Percentiles rank a stretch among this genome's conserved stretches.
Evolutionary conservation across 2,113 vertebrate species (phyloP).

Genomic region (Eudorcas thomsonii): DNA sequence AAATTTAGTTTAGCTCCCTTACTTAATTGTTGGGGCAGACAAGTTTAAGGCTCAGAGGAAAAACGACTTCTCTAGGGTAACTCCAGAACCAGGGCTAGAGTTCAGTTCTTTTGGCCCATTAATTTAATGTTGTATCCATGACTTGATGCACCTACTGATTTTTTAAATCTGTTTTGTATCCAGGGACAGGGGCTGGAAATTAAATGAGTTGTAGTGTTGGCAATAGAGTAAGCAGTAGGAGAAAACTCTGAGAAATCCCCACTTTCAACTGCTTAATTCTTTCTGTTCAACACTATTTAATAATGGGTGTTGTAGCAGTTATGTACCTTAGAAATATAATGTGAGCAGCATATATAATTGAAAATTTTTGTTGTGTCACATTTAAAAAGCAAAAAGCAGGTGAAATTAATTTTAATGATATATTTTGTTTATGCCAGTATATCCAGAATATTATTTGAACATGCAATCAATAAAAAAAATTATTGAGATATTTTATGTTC

Average conservation of each 20-base stretch:
- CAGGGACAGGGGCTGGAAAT: neutral
- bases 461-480: neutral
- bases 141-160: neutral
- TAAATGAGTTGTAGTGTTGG: neutral
- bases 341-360: neutral
- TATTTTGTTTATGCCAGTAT: neutral
- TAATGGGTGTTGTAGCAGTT: neutral
- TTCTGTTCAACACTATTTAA: neutral
- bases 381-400: conserved; percentile 7
- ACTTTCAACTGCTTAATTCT: neutral
- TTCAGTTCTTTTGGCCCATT: neutral
- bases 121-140: neutral
- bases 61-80: conserved; percentile 16
- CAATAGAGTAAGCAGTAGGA: neutral
- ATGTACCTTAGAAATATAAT: neutral
- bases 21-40: neutral
- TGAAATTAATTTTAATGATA: conserved; percentile 27
- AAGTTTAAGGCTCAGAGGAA: neutral
- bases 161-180: neutral
- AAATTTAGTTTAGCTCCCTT: conserved; percentile 22
- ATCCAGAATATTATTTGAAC: conserved; percentile 23
- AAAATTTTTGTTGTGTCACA: neutral
- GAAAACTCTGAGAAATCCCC: neutral
- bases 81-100: conserved; percentile 26
- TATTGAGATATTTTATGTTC: neutral